Conservation (phyloP, 1,140 invertebrate species). For the Calycopis cecrops region DNA sequence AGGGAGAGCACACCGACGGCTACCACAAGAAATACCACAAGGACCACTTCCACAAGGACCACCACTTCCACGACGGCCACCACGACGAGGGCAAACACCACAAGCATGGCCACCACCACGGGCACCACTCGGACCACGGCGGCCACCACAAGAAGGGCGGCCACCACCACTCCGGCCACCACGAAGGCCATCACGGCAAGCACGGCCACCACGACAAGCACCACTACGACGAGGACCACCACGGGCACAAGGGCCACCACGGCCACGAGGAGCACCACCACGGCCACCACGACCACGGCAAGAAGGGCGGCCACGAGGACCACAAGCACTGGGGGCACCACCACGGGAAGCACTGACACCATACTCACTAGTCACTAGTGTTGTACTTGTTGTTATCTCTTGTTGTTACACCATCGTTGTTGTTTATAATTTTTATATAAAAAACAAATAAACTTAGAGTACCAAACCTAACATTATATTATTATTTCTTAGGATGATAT, state of each 20-base stretch:
- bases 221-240: slow-evolving; percentile 74
- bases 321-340: slow-evolving; percentile 80
- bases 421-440: slow-evolving; percentile 50
- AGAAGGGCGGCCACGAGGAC: slow-evolving; percentile 79
- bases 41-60: slow-evolving; percentile 83
- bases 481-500: too few species aligned
- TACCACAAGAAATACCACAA: slow-evolving; percentile 81
- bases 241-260: slow-evolving; percentile 80
- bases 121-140: slow-evolving; percentile 74
- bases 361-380: slow-evolving; percentile 14
- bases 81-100: slow-evolving; percentile 78
- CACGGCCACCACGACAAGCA: slow-evolving; percentile 78
- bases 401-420: slow-evolving; percentile 46
- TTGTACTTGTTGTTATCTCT: slow-evolving; percentile 25
- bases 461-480: too few species aligned
- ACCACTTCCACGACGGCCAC: slow-evolving; percentile 81
- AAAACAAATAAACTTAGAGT: slow-evolving; percentile 31
- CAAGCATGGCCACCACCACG: slow-evolving; percentile 77
- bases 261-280: slow-evolving; percentile 80
- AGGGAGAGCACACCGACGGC: slow-evolving; percentile 78
- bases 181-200: slow-evolving; percentile 77
- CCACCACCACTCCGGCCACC: slow-evolving; percentile 77
- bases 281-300: slow-evolving; percentile 78
- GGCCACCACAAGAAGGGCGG: slow-evolving; percentile 78
- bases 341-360: slow-evolving; percentile 52